These are phyloP conservation scores for Thryonomys swinderianus DNA, from an alignment of 2,113 vertebrate species.

Conservation along the genomic window DNA sequence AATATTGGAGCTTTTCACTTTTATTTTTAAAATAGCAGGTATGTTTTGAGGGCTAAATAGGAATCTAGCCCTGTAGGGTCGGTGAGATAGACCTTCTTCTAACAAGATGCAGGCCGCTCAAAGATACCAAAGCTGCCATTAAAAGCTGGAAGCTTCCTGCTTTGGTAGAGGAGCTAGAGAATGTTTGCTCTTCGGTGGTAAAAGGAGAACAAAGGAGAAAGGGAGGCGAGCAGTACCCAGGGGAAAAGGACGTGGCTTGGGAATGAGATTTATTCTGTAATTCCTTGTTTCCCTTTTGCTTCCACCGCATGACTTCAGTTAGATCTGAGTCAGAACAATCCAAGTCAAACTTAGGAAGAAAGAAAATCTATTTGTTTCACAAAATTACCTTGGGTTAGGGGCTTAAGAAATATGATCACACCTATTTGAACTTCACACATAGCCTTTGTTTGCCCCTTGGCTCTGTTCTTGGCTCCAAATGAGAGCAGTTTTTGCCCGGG, in stretches of 20 bases:
- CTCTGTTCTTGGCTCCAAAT: background rate
- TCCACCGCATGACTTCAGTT: background rate
- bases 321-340: background rate
- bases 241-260: background rate
- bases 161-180: background rate
- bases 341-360: background rate
- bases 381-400: background rate
- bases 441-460: background rate
- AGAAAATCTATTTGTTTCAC: background rate
- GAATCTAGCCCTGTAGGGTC: background rate
- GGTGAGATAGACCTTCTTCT: background rate
- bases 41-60: background rate
- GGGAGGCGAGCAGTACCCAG: background rate
- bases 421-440: background rate
- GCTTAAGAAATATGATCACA: background rate
- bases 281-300: background rate
- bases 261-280: background rate
- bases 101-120: background rate
- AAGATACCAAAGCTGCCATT: background rate
- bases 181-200: background rate
- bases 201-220: background rate
- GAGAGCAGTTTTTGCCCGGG: background rate
- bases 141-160: background rate
- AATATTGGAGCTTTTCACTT: conserved; percentile 4
- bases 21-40: conserved; percentile 7